Conservation (phyloP, 2,797 vertebrate species). For the Tiaroga cobitis region DNA sequence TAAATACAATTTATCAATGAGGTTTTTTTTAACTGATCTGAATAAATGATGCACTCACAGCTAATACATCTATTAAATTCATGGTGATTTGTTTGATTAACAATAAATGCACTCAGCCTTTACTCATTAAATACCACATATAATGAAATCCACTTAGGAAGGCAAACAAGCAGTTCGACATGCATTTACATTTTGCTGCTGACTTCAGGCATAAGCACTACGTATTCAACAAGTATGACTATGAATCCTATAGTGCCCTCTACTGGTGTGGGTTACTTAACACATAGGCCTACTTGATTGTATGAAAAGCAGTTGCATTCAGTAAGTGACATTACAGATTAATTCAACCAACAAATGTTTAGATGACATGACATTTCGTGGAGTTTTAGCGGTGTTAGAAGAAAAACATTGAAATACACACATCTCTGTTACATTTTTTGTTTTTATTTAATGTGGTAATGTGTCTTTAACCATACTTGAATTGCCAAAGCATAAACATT, state of each 20-base stretch:
- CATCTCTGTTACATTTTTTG: too few species aligned
- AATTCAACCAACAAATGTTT: neutral
- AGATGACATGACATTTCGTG: neutral
- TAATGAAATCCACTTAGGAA: neutral
- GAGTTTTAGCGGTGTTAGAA: neutral
- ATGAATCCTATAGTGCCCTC: constrained; percentile 63
- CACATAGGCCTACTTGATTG: neutral
- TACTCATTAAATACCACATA: constrained; percentile 14
- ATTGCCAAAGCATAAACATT: neutral
- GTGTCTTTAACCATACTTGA: neutral
- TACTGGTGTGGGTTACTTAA: constrained; percentile 58
- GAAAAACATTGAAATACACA: neutral
- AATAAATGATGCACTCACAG: neutral
- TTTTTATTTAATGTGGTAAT: neutral
- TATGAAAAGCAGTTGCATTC: neutral
- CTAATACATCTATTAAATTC: neutral
- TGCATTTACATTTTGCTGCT: neutral
- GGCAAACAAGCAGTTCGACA: neutral
- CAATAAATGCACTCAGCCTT: neutral
- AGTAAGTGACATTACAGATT: neutral
- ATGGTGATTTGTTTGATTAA: neutral
- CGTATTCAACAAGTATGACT: neutral
- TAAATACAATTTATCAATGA: neutral
- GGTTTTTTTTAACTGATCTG: neutral
- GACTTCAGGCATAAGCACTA: neutral